Evolutionary conservation across 2,797 vertebrate genomes (phyloP).

Genomic region (Astyanax mexicanus): DNA sequence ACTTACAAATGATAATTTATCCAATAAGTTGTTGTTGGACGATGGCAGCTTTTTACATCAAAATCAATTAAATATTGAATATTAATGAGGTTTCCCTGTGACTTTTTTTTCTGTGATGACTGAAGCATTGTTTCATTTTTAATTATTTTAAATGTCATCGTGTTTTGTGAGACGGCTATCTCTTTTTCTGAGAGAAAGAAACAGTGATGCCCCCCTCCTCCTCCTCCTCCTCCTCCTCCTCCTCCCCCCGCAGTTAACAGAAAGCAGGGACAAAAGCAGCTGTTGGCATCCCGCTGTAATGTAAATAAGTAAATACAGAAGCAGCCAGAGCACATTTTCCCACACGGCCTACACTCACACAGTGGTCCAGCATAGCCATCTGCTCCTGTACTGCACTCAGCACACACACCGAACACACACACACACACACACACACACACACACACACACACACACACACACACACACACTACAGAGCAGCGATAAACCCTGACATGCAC

Average conservation of each 20-base stretch:
- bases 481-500: no score
- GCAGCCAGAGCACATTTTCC: conserved; percentile 34
- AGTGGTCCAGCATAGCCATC: conserved; percentile 39
- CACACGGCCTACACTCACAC: conserved; percentile 35
- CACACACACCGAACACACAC: no score
- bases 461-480: no score
- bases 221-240: not conserved
- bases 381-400: conserved; percentile 18
- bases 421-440: no score
- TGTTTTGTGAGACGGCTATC: not conserved
- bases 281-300: conserved; percentile 31
- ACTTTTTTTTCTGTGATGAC: not conserved
- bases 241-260: conserved; percentile 8
- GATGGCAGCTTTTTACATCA: no score
- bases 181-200: not conserved
- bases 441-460: no score
- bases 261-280: conserved; percentile 40
- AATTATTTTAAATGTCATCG: not conserved
- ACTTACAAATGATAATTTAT: no score
- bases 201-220: not conserved
- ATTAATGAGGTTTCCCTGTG: not conserved
- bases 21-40: no score
- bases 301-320: conserved; percentile 37
- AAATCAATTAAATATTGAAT: no score
- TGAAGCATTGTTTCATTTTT: not conserved